These are phyloP conservation scores for Amphiprion ocellaris DNA, from an alignment of 2,113 vertebrate species.

Conservation along the genomic window DNA sequence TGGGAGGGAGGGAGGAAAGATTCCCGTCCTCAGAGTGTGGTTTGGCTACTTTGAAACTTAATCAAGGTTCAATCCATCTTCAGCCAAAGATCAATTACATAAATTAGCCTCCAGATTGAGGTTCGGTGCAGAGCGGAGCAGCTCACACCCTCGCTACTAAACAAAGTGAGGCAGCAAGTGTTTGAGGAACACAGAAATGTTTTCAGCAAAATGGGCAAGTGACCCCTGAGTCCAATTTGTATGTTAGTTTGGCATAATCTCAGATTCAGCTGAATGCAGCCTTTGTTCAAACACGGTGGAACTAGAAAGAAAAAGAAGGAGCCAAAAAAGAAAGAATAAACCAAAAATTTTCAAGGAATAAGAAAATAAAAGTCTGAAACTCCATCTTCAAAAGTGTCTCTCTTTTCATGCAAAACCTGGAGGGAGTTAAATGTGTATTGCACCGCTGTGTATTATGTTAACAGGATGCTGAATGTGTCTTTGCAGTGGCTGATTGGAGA, in stretches of 20 bases:
- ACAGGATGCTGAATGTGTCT: conserved; percentile 3
- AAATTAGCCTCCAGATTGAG: conserved; percentile 35
- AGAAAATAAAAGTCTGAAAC: background rate
- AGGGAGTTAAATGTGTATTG: background rate
- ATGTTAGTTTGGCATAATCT: conserved; percentile 49
- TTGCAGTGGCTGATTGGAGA: conserved; percentile 96
- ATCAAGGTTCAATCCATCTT: conserved; percentile 52
- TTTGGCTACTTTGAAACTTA: conserved; percentile 54
- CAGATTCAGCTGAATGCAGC: conserved; percentile 49
- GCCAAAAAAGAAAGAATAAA: conserved; percentile 36
- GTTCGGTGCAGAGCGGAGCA: conserved; percentile 10
- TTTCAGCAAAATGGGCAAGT: conserved; percentile 27
- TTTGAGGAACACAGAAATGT: conserved; percentile 36
- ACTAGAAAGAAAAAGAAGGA: conserved; percentile 26
- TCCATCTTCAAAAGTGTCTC: too few relatives aligned
- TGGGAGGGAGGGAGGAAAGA: background rate
- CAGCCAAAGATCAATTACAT: conserved; percentile 63
- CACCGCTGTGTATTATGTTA: background rate
- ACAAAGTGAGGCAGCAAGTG: conserved; percentile 39
- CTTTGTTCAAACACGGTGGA: conserved; percentile 52
- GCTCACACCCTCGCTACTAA: conserved; percentile 32
- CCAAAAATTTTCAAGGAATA: background rate
- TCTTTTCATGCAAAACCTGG: background rate
- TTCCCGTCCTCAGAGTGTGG: conserved; percentile 22
- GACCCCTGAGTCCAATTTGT: conserved; percentile 58